Percentiles rank a stretch among this genome's conserved stretches.
Evolutionary conservation across 2,888 invertebrate genomes (phyloP).

Genomic region (Drosophila anomelani): DNA sequence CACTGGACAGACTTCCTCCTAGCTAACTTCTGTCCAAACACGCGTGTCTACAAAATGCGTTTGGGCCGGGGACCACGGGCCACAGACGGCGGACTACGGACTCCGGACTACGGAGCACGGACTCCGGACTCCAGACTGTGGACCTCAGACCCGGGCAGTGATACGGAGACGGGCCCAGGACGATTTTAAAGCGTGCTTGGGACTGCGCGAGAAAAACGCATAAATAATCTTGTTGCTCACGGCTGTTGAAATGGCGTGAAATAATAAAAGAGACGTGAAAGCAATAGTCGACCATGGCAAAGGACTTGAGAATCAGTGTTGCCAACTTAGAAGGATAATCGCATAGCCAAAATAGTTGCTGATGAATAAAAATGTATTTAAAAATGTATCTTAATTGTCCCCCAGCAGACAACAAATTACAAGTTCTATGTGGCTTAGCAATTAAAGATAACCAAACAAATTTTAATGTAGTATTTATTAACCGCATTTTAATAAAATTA

Average conservation of each 20-base stretch:
- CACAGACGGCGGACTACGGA: not conserved
- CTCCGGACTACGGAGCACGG: not conserved
- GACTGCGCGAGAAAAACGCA: slow-evolving; percentile 61
- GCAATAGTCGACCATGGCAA: slow-evolving; percentile 57
- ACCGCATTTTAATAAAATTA: too few relatives aligned
- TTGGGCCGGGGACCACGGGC: slow-evolving; percentile 22
- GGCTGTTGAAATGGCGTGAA: slow-evolving; percentile 80
- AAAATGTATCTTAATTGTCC: too few relatives aligned
- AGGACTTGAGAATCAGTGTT: slow-evolving; percentile 25
- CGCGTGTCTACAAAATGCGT: slow-evolving; percentile 70
- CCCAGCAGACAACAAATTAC: too few relatives aligned
- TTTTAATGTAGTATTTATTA: too few relatives aligned
- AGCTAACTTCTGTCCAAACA: slow-evolving; percentile 74
- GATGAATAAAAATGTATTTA: not conserved
- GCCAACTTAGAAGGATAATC: slow-evolving; percentile 16
- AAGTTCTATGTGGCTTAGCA: too few relatives aligned
- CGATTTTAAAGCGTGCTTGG: slow-evolving; percentile 64
- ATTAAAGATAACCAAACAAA: too few relatives aligned
- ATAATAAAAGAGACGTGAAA: slow-evolving; percentile 78
- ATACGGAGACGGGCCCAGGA: slow-evolving; percentile 17
- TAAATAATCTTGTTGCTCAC: slow-evolving; percentile 80
- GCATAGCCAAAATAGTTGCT: not conserved
- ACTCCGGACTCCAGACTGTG: not conserved
- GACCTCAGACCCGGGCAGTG: slow-evolving; percentile 2
- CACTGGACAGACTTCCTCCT: slow-evolving; percentile 50